Base-by-base conservation (phyloP, 2,113 vertebrate species). In the Oreochromis spilurus region DNA sequence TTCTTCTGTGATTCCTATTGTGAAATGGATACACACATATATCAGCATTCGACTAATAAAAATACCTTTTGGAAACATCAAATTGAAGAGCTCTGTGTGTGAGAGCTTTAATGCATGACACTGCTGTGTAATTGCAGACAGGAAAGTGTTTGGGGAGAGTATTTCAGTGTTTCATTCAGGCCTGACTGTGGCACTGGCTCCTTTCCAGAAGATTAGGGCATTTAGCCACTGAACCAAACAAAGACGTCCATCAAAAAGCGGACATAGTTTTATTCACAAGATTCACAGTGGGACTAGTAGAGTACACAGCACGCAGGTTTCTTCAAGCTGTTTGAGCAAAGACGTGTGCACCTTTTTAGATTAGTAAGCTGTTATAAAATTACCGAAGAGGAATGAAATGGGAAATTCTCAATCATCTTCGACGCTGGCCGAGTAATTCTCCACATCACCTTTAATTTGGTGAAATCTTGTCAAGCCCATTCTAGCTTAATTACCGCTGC, bases 191-290 rank as follows among this genome's bases (percentile, higher is more conserved):
- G 84, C 31, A 48, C n/a, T 82, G 58, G 40, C 84, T 88, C 72
- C 40, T 85, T 72, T 85, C 70, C 21, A 82, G 65, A 78, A 81
- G 84, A 70, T 94, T 84, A 80, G 48, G 50, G 43, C 43, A 82
- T 62, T 19, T 85, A 52, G 83, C 81, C 58, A 83, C 34, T 82
- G 45, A 87, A 48, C 10, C 53, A 24, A 57, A 90, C 60, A 88
- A 83, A 88, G 83, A 53, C 45, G 16, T 79, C 53, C 53, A 45
- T 88, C n/a, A 82, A 77, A 92, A 67, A 21, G 9, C 48, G 36
- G 36, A 67, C 79, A 78, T 87, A 70, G 88, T 84, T 90, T 89
- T 31, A 86, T 81, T 91, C 83, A 81, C 26, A 53, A 11, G 3
- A 72, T 24, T 67, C 7, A n/a, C 10, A 29, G 29, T 80, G 34